phyloP scores from a whole-genome alignment of 2,113 vertebrate species.

The Neofelis nebulosa region DNA sequence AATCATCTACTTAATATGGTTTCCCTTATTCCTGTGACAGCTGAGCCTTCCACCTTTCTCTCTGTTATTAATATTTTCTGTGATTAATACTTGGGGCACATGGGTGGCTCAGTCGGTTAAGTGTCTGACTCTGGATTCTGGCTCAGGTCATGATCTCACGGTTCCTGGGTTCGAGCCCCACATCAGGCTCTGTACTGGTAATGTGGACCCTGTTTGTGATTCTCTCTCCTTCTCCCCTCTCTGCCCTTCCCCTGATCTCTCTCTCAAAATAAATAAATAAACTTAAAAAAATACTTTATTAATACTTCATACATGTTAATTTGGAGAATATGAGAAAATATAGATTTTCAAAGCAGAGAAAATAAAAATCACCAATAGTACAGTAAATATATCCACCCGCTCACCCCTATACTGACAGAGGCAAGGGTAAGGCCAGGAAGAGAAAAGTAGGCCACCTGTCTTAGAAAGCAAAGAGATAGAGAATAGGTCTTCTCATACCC shows the following conservation, averaged over 20 bases:
- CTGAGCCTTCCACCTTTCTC: neutral
- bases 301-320: neutral
- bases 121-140: too few relatives aligned
- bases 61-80: neutral
- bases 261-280: too few relatives aligned
- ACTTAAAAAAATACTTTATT: neutral
- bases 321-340: neutral
- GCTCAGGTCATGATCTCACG: too few relatives aligned
- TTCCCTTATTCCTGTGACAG: neutral
- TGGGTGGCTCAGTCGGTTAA: too few relatives aligned
- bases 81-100: too few relatives aligned
- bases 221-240: too few relatives aligned
- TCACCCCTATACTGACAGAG: neutral
- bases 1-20: neutral
- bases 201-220: too few relatives aligned
- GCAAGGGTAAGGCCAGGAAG: neutral
- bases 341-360: slow-evolving; percentile 6
- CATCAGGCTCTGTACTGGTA: too few relatives aligned
- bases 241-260: too few relatives aligned
- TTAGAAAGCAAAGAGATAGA: slow-evolving; percentile 61
- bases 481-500: neutral
- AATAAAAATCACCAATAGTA: slow-evolving; percentile 17
- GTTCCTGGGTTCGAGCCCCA: too few relatives aligned
- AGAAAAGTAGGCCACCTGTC: slow-evolving; percentile 44
- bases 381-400: neutral